Conservation (phyloP, 2,113 vertebrate species). For the Syrmaticus mikado region DNA sequence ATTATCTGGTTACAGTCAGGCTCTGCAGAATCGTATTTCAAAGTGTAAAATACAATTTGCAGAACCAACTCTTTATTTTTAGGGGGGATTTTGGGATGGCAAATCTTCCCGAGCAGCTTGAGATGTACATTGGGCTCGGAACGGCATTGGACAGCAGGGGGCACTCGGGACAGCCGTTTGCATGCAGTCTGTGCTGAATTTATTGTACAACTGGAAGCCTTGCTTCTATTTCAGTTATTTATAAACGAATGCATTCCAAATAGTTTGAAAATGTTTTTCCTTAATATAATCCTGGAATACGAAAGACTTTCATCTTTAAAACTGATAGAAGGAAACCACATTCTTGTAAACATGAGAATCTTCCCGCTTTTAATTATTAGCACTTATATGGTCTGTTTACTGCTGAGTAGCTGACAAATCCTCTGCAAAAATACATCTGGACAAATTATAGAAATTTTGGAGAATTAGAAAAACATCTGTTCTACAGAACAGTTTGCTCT, state of each 20-base stretch:
- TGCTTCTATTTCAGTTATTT: neutral
- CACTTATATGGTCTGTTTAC: neutral
- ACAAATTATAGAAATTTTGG: neutral
- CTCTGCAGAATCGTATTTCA: neutral
- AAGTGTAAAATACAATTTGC: neutral
- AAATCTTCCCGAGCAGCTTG: neutral
- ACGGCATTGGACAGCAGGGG: constrained; percentile 34
- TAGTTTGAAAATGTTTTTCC: neutral
- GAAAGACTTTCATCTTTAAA: neutral
- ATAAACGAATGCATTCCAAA: neutral
- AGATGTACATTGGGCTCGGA: neutral
- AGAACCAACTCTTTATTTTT: neutral
- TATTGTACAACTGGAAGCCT: neutral
- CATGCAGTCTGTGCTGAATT: neutral
- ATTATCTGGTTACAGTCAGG: neutral
- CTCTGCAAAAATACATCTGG: neutral
- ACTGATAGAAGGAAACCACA: neutral
- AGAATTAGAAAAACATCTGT: neutral
- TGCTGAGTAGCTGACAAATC: neutral
- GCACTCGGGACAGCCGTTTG: constrained; percentile 43
- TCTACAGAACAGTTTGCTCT: neutral
- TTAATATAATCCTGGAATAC: neutral
- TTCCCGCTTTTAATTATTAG: neutral
- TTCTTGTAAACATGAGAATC: neutral
- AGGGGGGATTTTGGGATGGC: neutral